phyloP scores from a whole-genome alignment of 2,113 vertebrate genomes.

The Hippocampus mohnikei region DNA sequence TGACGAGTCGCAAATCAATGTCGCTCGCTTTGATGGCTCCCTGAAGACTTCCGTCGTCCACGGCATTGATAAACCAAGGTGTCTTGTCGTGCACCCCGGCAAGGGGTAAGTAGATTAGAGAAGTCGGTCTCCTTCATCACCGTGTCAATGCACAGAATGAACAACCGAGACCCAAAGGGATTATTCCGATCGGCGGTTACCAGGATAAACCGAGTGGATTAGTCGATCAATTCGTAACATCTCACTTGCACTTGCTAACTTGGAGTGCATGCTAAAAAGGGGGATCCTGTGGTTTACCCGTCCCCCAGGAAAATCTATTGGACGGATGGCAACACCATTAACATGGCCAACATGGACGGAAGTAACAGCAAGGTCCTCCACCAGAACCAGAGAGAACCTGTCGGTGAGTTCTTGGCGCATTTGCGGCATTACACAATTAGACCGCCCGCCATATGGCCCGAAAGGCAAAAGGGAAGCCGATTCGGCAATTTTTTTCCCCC shows the following conservation, averaged over 20 bases:
- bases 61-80: conserved; percentile 95
- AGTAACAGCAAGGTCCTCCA: conserved; percentile 97
- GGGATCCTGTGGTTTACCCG: conserved; percentile 7
- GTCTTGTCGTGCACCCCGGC: conserved; percentile 89
- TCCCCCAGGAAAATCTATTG: conserved; percentile 88
- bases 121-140: conserved; percentile 32
- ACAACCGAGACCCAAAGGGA: background rate
- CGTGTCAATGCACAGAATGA: conserved; percentile 20
- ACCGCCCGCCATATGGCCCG: too few relatives aligned
- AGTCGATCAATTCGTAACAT: conserved; percentile 6
- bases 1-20: conserved; percentile 98
- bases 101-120: conserved; percentile 86
- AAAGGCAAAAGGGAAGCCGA: background rate
- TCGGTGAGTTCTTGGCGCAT: conserved; percentile 77
- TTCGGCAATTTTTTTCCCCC: background rate
- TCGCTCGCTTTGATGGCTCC: conserved; percentile 92
- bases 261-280: background rate
- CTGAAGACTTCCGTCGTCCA: conserved; percentile 97
- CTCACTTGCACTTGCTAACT: conserved; percentile 7
- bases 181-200: conserved; percentile 4
- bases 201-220: conserved; percentile 5
- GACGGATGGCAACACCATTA: conserved; percentile 96
- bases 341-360: conserved; percentile 97
- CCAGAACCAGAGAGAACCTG: conserved; percentile 93
- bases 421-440: background rate